Evolutionary conservation across 2,888 invertebrate genomes (phyloP).

Genomic region (Isoperla grammatica): DNA sequence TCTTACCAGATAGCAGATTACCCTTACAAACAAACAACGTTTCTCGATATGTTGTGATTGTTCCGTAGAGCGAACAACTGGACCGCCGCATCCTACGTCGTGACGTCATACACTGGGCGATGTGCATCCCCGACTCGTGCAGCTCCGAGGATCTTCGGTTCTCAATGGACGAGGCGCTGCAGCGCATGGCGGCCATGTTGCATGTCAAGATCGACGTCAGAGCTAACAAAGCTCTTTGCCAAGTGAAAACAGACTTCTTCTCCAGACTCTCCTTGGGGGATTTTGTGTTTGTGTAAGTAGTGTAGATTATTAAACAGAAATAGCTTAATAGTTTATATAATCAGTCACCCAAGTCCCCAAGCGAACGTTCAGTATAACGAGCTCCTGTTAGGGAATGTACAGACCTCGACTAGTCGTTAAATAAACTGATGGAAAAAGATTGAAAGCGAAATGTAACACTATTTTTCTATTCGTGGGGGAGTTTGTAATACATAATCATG

Average conservation of each 20-base stretch:
- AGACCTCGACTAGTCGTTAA: too few species aligned
- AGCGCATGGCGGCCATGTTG: slow-evolving; percentile 11
- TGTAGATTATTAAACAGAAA: not conserved
- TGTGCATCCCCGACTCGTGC: slow-evolving; percentile 28
- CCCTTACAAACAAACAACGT: too few species aligned
- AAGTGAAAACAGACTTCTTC: not conserved
- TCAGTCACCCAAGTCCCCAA: too few species aligned
- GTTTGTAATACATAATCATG: too few species aligned
- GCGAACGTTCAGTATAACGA: too few species aligned
- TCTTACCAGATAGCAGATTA: too few species aligned
- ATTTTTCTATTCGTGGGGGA: too few species aligned
- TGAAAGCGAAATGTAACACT: too few species aligned
- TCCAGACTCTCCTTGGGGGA: slow-evolving; percentile 8
- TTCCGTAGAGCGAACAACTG: not conserved
- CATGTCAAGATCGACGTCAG: slow-evolving; percentile 20
- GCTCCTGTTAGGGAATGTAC: too few species aligned
- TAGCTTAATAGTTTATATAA: not conserved
- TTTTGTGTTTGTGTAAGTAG: slow-evolving; percentile 9
- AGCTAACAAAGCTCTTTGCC: slow-evolving; percentile 24
- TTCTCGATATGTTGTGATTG: too few species aligned
- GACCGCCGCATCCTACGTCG: slow-evolving; percentile 17
- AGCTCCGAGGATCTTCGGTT: slow-evolving; percentile 23
- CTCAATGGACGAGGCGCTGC: slow-evolving; percentile 23
- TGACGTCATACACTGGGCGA: slow-evolving; percentile 26
- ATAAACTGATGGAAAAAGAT: too few species aligned